Evolutionary conservation across 2,113 vertebrate genomes (phyloP).

Genomic region (Sinocyclocheilus maitianheensis): DNA sequence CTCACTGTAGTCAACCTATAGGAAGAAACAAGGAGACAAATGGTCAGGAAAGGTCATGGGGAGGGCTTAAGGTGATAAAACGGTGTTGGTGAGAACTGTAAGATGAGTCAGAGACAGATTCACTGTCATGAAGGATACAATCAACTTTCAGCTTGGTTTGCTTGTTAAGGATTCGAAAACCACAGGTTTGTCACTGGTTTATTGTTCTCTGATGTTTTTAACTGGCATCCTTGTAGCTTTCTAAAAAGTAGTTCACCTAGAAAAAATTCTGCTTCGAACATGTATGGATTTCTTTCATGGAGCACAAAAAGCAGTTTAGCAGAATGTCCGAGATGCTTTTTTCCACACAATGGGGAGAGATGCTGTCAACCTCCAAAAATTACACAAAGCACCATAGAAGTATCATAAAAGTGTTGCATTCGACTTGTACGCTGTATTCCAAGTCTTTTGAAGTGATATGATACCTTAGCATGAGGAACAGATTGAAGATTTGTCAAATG

Average conservation of each 20-base stretch:
- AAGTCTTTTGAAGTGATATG: too few relatives aligned
- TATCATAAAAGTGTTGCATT: too few relatives aligned
- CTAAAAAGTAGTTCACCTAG: not conserved
- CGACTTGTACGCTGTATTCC: too few relatives aligned
- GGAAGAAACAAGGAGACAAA: not conserved
- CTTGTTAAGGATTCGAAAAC: not conserved
- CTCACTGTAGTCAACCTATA: not conserved
- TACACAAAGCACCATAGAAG: too few relatives aligned
- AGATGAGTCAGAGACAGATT: not conserved
- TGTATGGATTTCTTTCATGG: not conserved
- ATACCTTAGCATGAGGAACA: not conserved
- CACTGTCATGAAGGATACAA: not conserved
- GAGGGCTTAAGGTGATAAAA: not conserved
- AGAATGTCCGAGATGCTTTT: not conserved
- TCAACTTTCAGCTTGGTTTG: not conserved
- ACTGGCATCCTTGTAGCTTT: not conserved
- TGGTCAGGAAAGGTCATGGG: not conserved
- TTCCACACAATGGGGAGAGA: not conserved
- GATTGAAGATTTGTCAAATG: not conserved
- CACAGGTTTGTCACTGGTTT: not conserved
- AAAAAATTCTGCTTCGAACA: not conserved
- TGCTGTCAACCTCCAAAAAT: not conserved
- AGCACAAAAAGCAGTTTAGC: not conserved
- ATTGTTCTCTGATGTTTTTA: not conserved
- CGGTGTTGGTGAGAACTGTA: not conserved